Evolutionary conservation across 2,113 vertebrate species (phyloP).

Genomic region (Danionella cerebrum): DNA sequence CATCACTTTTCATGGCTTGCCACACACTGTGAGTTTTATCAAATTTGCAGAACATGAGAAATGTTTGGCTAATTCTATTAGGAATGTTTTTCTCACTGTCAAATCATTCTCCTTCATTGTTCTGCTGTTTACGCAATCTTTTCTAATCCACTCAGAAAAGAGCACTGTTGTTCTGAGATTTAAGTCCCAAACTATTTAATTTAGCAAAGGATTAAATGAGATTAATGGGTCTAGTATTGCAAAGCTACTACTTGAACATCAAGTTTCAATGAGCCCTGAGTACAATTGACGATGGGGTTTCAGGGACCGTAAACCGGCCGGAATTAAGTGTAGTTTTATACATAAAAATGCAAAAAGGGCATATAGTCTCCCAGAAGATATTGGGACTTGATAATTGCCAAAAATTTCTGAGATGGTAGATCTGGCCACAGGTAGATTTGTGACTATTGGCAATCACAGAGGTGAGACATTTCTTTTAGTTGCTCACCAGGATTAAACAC

Average conservation of each 20-base stretch:
- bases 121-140: constrained; percentile 3
- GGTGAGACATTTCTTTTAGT: too few relatives aligned
- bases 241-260: background rate
- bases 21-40: constrained; percentile 8
- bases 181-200: background rate
- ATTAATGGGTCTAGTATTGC: background rate
- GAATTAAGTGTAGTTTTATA: too few relatives aligned
- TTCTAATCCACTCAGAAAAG: constrained; percentile 11
- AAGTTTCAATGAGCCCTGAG: background rate
- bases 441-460: too few relatives aligned
- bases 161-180: constrained; percentile 4
- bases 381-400: too few relatives aligned
- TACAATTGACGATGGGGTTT: background rate
- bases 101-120: constrained; percentile 17
- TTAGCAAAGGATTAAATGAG: constrained; percentile 6
- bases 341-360: too few relatives aligned
- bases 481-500: too few relatives aligned
- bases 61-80: constrained; percentile 12
- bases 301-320: too few relatives aligned
- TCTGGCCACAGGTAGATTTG: too few relatives aligned
- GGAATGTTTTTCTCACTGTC: background rate
- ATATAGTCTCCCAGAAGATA: too few relatives aligned
- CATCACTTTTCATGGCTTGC: background rate
- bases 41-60: constrained; percentile 17
- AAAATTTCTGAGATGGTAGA: too few relatives aligned